Evolutionary conservation across 30 jellyfish, hydroid and myxozoan genomes (phyloP), one percentile per base, ranked within the genome.

Genomic region (Hydractinia echinata): DNA sequence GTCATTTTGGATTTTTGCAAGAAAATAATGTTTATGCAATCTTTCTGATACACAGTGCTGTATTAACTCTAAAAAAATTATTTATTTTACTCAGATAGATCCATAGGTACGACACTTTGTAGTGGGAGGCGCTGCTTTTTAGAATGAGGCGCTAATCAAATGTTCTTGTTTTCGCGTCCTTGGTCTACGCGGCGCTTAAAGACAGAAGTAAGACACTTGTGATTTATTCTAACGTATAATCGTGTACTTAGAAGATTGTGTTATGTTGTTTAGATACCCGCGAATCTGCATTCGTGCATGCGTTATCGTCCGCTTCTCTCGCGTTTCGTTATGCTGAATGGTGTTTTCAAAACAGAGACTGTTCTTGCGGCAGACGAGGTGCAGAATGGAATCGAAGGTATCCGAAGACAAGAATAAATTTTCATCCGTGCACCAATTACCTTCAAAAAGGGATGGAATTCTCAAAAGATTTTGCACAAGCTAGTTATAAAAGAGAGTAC

Each of bases 261-360:
- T 58, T 58, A 58, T 58, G 69, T 11, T 58, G 69, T 58, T 64
- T 64, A 64, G 74, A 64, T 13, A 64, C 74, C 3, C 74, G 51
- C 9, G 74, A 64, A 64, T 7, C 74, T 7, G 74, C 74, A 7
- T 64, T n/a, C 16, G 16, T 64, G 0, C 39, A 64, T 64, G 74
- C 74, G 7, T 64, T 64, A 13, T 64, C 74, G 1, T 44, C 74
- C 0, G 74, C 74, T n/a, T 44, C 74, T 64, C 10, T 64, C 4
- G 74, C 74, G 16, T 64, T n/a, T 13, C 74, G 74, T 7, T 64
- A 64, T 51, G 39, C 74, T 8, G 74, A 64, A 64, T n/a, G 74
- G 39, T 64, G 74, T 64, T 64, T 64, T 13, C 7, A 44, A 7
- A 64, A 64, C 16, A 64, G 39, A 64, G 18, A 51, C 19, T 64